phyloP scores from a whole-genome alignment of 1,140 invertebrate species.

The Eulimnadia texana region DNA sequence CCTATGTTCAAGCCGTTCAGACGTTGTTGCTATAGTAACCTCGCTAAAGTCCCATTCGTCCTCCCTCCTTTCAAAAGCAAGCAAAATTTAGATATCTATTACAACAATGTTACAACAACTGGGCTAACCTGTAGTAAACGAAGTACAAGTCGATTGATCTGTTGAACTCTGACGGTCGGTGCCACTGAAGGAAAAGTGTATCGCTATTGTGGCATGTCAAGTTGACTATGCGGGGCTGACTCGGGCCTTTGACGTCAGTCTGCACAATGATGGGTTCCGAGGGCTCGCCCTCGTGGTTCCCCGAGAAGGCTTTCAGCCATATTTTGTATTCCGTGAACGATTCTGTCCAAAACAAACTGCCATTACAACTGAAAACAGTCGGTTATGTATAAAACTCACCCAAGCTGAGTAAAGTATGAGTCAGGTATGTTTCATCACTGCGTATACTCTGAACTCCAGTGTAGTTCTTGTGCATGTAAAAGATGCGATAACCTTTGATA shows the following conservation, averaged over 20 bases:
- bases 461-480: slow-evolving; percentile 49
- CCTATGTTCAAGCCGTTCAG: slow-evolving; percentile 41
- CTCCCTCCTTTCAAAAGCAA: slow-evolving; percentile 11
- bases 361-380: neutral
- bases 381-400: slow-evolving; percentile 31
- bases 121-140: slow-evolving; percentile 40
- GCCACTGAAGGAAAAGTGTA: slow-evolving; percentile 64
- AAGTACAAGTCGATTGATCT: slow-evolving; percentile 65
- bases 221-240: slow-evolving; percentile 59
- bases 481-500: slow-evolving; percentile 52
- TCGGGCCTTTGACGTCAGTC: slow-evolving; percentile 67
- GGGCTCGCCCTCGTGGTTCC: slow-evolving; percentile 51
- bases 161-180: slow-evolving; percentile 51
- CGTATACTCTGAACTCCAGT: slow-evolving; percentile 36
- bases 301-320: slow-evolving; percentile 63
- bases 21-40: slow-evolving; percentile 41
- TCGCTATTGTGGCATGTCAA: slow-evolving; percentile 61
- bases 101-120: slow-evolving; percentile 13
- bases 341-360: slow-evolving; percentile 33
- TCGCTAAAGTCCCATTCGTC: slow-evolving; percentile 38
- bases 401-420: slow-evolving; percentile 32
- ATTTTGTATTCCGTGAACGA: slow-evolving; percentile 70
- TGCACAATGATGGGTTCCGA: slow-evolving; percentile 52
- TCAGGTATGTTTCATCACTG: neutral
- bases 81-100: neutral